Evolutionary conservation across 92 coral and sea anemone species (phyloP).

Genomic region (Epizoanthus stellaris): DNA sequence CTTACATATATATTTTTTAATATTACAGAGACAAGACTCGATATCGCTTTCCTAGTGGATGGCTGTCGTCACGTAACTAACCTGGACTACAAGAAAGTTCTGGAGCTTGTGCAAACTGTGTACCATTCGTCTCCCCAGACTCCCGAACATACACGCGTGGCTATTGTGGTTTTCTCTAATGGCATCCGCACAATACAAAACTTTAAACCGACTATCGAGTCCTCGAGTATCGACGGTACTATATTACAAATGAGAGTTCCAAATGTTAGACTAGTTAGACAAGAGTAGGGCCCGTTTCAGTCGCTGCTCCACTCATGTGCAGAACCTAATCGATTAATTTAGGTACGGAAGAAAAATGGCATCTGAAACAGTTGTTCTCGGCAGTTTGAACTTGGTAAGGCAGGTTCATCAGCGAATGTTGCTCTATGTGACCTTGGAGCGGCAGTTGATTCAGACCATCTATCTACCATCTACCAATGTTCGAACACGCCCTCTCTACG

Average conservation of each 20-base stretch:
- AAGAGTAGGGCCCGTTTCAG: background rate
- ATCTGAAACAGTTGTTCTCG: too few relatives aligned
- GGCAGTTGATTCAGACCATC: too few relatives aligned
- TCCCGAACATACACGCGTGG: constrained; percentile 57
- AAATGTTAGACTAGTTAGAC: background rate
- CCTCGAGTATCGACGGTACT: constrained; percentile 35
- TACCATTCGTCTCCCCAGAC: constrained; percentile 57
- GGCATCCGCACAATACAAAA: constrained; percentile 60
- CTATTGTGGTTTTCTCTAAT: constrained; percentile 67
- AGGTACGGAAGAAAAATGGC: too few relatives aligned
- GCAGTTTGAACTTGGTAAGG: too few relatives aligned
- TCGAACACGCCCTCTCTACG: too few relatives aligned
- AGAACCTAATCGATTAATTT: too few relatives aligned
- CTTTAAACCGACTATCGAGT: constrained; percentile 41
- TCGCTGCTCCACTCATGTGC: too few relatives aligned
- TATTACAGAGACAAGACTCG: constrained; percentile 66
- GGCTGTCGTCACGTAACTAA: constrained; percentile 69
- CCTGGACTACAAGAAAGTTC: constrained; percentile 57
- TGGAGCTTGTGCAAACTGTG: constrained; percentile 55
- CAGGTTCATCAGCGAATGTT: too few relatives aligned
- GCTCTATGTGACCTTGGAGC: too few relatives aligned
- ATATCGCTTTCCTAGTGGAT: constrained; percentile 66
- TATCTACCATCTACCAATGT: too few relatives aligned
- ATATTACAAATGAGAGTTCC: background rate
- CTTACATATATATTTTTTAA: background rate